Percentiles rank a stretch among this genome's conserved stretches.
Conservation (phyloP, 2,797 vertebrate species). For the Gymnodraco acuticeps region DNA sequence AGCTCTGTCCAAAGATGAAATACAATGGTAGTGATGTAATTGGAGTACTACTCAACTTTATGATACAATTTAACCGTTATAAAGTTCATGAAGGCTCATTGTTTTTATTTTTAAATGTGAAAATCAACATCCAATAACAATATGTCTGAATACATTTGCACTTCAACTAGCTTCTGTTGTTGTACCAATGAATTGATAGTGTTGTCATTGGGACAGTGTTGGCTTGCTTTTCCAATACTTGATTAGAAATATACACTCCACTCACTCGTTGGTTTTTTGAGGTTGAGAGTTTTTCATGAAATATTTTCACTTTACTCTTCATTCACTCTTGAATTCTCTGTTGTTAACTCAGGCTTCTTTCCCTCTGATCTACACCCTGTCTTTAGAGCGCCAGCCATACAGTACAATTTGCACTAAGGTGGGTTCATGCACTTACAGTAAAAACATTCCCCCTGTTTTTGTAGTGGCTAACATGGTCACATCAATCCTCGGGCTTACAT, state of each 20-base stretch:
- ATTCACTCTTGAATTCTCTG: slow-evolving; percentile 38
- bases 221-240: not conserved
- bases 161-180: not conserved
- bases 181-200: not conserved
- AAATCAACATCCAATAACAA: too few species aligned
- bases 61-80: slow-evolving; percentile 15
- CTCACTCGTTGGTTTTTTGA: slow-evolving; percentile 19
- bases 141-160: not conserved
- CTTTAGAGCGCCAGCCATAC: slow-evolving; percentile 9
- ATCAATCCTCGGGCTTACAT: slow-evolving; percentile 35
- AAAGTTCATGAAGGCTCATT: not conserved
- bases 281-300: slow-evolving; percentile 19
- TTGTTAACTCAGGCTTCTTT: slow-evolving; percentile 41
- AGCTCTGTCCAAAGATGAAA: slow-evolving; percentile 32
- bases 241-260: slow-evolving; percentile 28
- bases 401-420: slow-evolving; percentile 1
- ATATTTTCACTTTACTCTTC: slow-evolving; percentile 32
- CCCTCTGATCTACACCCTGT: slow-evolving; percentile 17
- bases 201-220: not conserved
- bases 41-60: slow-evolving; percentile 18
- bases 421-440: slow-evolving; percentile 11
- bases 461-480: slow-evolving; percentile 13
- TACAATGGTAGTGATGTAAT: slow-evolving; percentile 9
- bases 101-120: too few species aligned
- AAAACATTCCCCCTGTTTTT: not conserved